These are phyloP conservation scores for Spilogale gracilis DNA, from an alignment of 2,113 vertebrate genomes.

Conservation along the genomic window DNA sequence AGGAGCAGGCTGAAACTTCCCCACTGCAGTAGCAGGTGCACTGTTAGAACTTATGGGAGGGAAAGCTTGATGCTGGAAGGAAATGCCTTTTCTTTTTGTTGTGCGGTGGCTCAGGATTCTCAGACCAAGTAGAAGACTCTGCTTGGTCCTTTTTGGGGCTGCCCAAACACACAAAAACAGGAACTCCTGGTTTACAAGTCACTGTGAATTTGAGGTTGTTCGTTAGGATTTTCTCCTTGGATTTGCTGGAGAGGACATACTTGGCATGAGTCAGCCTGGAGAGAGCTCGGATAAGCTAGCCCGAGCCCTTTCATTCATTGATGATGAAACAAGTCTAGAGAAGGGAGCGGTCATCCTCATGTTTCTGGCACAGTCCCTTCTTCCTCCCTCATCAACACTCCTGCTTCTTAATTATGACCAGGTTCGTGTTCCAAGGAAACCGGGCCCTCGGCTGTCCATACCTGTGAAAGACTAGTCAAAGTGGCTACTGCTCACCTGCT, in stretches of 20 bases:
- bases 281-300: neutral
- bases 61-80: neutral
- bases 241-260: slow-evolving; percentile 28
- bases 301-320: neutral
- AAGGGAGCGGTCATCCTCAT: neutral
- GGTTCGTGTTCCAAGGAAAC: neutral
- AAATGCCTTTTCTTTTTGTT: neutral
- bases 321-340: neutral
- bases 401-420: neutral
- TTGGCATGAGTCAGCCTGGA: neutral
- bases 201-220: slow-evolving; percentile 61
- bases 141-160: slow-evolving; percentile 15
- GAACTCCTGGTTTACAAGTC: slow-evolving; percentile 48
- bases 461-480: neutral
- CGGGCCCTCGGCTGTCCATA: neutral
- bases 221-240: slow-evolving; percentile 42
- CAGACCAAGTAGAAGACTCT: neutral
- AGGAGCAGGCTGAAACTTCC: neutral
- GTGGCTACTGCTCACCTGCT: neutral
- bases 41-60: neutral
- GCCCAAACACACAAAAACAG: neutral
- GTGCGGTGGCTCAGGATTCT: neutral
- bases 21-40: neutral
- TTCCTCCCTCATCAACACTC: neutral
- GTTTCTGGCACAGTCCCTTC: neutral